Evolutionary conservation across 2,797 vertebrate genomes (phyloP), one percentile per base, ranked within the genome.

Genomic region (Avahi laniger): DNA sequence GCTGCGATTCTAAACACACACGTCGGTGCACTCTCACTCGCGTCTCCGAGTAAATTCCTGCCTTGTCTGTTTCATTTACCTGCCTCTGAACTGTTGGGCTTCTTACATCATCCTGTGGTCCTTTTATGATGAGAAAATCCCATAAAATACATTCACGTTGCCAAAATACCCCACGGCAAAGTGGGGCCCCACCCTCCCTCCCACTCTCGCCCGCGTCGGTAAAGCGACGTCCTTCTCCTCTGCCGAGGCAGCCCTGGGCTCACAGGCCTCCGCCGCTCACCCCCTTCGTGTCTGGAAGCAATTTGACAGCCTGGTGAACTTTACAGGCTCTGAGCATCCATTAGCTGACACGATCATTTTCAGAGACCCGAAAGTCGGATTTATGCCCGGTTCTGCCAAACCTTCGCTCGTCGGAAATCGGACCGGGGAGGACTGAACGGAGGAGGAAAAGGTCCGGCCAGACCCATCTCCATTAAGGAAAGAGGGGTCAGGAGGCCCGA

Each of bases 321-420:
- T 90, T 82, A 87, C 1, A 17, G 92, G 86, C 72, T 81, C 95
- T 93, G 38, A 84, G 84, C 70, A 69, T 63, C 95, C 96, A 72
- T 91, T 75, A 92, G 88, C 93, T 79, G 80, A 75, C 89, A 75
- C 65, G 15, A 81, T 93, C 92, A 81, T 91, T 93, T 80, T 61
- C 79, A 86, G 94, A 93, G 96, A 73, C 84, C 54, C n/a, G 46
- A 91, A 43, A 65, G 83, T n/a, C 67, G 76, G 38, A 1, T 76
- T 50, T 46, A 48, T 33, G 81, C 38, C 4, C 1, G 24, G 57
- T 52, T 43, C 87, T 54, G 43, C 57, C 83, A 38, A 57, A 15
- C 65, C 92, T 69, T 63, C 43, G 26, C 88, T 76, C 38, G 0
- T 52, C 2, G 2, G 93, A 89, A 54, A 67, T 1, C 1, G 5